A percentile compares a stretch with the other conserved stretches of the same genome.
Conservation (phyloP, 2,113 vertebrate species). For the Chionomys nivalis region DNA sequence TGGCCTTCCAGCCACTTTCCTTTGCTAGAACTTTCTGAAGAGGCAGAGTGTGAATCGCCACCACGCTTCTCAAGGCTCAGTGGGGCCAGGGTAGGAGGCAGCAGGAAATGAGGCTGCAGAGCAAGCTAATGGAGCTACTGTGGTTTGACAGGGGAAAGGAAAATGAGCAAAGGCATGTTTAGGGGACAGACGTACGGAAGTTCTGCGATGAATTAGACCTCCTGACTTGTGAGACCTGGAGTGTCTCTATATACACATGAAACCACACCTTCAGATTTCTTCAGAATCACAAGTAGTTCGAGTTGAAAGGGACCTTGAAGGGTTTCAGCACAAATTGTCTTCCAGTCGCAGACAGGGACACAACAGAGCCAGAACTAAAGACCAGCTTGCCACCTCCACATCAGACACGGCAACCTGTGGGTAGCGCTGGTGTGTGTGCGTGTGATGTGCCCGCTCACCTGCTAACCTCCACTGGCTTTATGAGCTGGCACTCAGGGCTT, state of each 20-base stretch:
- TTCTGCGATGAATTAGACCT: background rate
- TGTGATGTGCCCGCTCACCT: background rate
- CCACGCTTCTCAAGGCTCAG: rapidly evolving
- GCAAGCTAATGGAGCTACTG: background rate
- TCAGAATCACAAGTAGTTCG: background rate
- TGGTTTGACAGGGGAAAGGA: background rate
- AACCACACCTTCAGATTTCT: background rate
- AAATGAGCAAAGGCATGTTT: background rate
- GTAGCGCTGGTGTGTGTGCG: background rate
- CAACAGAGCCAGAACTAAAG: background rate
- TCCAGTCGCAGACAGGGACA: background rate
- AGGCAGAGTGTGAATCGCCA: background rate
- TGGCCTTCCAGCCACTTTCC: rapidly evolving
- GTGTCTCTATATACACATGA: background rate
- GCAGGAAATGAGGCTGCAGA: background rate
- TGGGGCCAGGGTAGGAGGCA: background rate
- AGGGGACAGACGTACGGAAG: background rate
- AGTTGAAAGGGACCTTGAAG: background rate
- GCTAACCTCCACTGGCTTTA: background rate
- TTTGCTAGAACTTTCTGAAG: background rate
- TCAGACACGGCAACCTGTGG: background rate
- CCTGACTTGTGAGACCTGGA: background rate
- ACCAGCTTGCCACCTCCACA: background rate
- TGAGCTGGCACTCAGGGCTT: background rate
- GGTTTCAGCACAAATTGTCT: background rate